Evolutionary conservation across 2,888 invertebrate species (phyloP).

Genomic region (Acanthosepion pharaonis): DNA sequence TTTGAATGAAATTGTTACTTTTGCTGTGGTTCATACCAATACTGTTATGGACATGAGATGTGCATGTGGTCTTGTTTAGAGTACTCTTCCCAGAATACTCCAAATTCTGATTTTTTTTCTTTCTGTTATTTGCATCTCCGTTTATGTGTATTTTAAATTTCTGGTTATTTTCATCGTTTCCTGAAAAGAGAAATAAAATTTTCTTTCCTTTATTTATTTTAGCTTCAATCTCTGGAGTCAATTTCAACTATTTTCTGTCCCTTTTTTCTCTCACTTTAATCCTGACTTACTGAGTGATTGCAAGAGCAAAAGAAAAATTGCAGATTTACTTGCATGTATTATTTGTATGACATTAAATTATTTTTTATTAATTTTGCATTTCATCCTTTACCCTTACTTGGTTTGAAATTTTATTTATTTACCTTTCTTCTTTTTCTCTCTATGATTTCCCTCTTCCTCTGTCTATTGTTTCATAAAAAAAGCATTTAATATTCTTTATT

Average conservation of each 20-base stretch:
- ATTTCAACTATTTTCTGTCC: background rate
- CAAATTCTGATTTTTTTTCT: background rate
- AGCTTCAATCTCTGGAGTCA: conserved; percentile 8
- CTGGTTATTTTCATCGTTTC: conserved; percentile 5
- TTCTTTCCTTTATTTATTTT: background rate
- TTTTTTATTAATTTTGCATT: conserved; percentile 10
- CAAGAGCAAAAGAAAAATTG: background rate
- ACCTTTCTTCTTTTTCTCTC: no score
- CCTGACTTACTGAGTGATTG: background rate
- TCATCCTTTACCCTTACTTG: background rate
- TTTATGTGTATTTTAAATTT: background rate
- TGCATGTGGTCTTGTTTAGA: background rate
- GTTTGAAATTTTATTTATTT: background rate
- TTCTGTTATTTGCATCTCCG: background rate
- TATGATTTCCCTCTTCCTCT: background rate
- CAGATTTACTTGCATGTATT: background rate
- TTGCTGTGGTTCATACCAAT: background rate
- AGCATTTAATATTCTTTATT: background rate
- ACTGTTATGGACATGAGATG: background rate
- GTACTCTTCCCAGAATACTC: background rate
- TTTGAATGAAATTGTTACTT: background rate
- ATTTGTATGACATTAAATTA: background rate
- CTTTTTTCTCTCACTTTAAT: background rate
- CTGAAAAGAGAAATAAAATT: background rate
- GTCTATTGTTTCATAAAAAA: background rate